phyloP scores from a whole-genome alignment of 2,797 vertebrate genomes.

The Esox masquinongy region DNA sequence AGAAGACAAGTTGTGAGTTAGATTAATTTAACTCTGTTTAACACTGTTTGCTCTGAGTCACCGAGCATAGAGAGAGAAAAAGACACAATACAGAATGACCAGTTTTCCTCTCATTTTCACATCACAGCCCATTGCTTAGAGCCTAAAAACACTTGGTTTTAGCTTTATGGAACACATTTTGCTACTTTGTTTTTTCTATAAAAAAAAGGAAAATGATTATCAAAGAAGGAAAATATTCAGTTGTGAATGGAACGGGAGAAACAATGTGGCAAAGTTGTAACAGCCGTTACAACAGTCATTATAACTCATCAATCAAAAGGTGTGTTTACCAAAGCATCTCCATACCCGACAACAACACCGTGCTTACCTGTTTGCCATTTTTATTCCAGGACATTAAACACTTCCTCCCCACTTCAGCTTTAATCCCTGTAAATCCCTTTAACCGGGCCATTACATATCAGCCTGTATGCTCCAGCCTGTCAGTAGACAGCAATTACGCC shows the following conservation, averaged over 20 bases:
- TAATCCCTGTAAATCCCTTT: conserved; percentile 37
- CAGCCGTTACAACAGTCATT: neutral
- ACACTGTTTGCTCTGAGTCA: conserved; percentile 35
- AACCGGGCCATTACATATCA: neutral
- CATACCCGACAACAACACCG: neutral
- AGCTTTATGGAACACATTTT: neutral
- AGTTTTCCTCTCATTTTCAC: conserved; percentile 1
- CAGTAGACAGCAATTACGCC: conserved; percentile 30
- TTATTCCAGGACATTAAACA: conserved; percentile 20
- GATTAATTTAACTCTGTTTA: conserved; percentile 22
- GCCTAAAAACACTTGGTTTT: neutral
- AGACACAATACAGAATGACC: conserved; percentile 6
- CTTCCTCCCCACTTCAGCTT: conserved; percentile 22
- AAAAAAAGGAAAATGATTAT: neutral
- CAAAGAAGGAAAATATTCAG: neutral
- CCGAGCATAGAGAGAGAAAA: neutral
- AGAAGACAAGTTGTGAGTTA: conserved; percentile 21
- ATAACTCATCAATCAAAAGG: neutral
- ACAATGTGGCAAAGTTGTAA: conserved; percentile 5
- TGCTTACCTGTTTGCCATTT: conserved; percentile 13
- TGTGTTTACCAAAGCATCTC: neutral
- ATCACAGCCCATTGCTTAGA: neutral
- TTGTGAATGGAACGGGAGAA: neutral
- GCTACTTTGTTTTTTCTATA: neutral
- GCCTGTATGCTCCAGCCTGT: conserved; percentile 16